A percentile compares a stretch with the other conserved stretches of the same genome.
These are phyloP conservation scores for Vanacampus margaritifer DNA, from an alignment of 2,113 vertebrate species.

Conservation along the genomic window DNA sequence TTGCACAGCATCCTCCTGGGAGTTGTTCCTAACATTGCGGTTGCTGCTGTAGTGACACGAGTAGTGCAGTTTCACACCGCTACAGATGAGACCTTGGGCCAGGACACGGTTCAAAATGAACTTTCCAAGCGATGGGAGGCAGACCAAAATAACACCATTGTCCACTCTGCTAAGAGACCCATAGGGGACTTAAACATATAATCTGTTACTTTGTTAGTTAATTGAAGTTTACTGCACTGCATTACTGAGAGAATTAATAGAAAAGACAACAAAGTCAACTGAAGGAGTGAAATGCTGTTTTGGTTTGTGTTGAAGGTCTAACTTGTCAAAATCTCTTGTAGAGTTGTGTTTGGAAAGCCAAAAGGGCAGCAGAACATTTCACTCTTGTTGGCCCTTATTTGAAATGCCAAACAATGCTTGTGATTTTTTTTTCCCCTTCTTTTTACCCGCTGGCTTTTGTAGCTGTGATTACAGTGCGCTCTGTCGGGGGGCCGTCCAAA, in stretches of 20 bases:
- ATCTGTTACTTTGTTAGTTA: too few species aligned
- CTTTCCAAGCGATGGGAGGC: background rate
- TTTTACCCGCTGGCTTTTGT: constrained; percentile 18
- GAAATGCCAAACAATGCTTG: constrained; percentile 36
- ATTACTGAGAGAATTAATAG: background rate
- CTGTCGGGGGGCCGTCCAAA: constrained; percentile 7
- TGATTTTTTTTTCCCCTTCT: background rate
- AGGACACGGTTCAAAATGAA: background rate
- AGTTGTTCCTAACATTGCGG: background rate
- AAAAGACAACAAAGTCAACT: background rate
- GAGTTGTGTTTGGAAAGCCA: constrained; percentile 16
- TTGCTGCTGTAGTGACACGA: background rate
- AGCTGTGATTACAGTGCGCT: constrained; percentile 18
- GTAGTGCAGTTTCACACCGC: background rate
- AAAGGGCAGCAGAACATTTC: constrained; percentile 28
- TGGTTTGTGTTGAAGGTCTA: constrained; percentile 2
- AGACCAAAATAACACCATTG: constrained; percentile 4
- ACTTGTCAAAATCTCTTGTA: background rate
- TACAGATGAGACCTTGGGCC: constrained; percentile 6
- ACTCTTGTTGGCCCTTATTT: constrained; percentile 13
- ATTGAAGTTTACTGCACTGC: constrained; percentile 10
- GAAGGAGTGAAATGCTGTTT: background rate
- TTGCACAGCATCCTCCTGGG: background rate
- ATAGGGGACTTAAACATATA: constrained; percentile 10
- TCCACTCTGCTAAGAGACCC: background rate